Evolutionary conservation across 2,797 vertebrate genomes (phyloP).

Genomic region (Acipenser transmontanus): DNA sequence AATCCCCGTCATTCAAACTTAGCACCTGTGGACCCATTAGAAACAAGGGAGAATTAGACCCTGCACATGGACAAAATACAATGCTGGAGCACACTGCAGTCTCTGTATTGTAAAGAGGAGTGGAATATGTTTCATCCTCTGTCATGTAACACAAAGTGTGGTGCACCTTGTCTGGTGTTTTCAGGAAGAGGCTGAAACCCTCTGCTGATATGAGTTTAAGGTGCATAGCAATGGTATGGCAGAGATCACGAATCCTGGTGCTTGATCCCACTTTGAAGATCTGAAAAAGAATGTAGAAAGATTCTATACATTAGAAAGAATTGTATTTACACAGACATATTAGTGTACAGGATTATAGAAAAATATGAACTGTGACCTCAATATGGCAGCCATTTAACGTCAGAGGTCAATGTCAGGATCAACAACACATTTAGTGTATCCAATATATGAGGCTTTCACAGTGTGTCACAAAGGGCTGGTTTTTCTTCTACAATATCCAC

Average conservation of each 20-base stretch:
- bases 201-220: slow-evolving; percentile 73
- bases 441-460: too few relatives aligned
- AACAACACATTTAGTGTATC: too few relatives aligned
- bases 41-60: slow-evolving; percentile 3
- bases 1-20: slow-evolving; percentile 83
- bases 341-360: too few relatives aligned
- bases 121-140: too few relatives aligned
- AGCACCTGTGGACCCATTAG: slow-evolving; percentile 64
- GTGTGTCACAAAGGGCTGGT: too few relatives aligned
- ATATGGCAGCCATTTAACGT: too few relatives aligned
- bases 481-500: too few relatives aligned
- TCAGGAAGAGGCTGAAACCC: slow-evolving; percentile 90
- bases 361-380: too few relatives aligned
- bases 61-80: not conserved
- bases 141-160: not conserved
- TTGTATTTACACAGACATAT: too few relatives aligned
- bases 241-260: slow-evolving; percentile 72
- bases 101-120: too few relatives aligned
- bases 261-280: slow-evolving; percentile 72
- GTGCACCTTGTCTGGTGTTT: slow-evolving; percentile 82
- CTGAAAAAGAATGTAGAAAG: slow-evolving; percentile 41
- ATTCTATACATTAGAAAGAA: too few relatives aligned
- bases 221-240: slow-evolving; percentile 58
- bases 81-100: not conserved
- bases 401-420: too few relatives aligned